Percentiles rank a stretch among this genome's conserved stretches.
Evolutionary conservation across 1,140 invertebrate genomes (phyloP).

Genomic region (Lucilia sericata): DNA sequence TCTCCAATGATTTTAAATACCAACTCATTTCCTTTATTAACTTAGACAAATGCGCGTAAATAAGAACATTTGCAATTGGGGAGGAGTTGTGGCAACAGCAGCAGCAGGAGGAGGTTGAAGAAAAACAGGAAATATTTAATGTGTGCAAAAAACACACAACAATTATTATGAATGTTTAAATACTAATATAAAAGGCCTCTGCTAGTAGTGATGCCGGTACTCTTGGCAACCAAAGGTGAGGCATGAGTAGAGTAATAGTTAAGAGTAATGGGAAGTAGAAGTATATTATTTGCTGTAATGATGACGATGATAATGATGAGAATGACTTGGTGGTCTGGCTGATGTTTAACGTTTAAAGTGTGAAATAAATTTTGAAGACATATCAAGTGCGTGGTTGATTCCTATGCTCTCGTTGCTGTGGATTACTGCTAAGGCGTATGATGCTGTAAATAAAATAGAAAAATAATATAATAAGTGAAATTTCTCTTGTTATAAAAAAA

Average conservation of each 20-base stretch:
- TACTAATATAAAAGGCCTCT: too few species aligned
- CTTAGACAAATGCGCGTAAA: background rate
- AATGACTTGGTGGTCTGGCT: background rate
- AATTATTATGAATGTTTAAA: too few species aligned
- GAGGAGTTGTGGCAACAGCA: too few species aligned
- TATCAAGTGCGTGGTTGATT: background rate
- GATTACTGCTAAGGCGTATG: background rate
- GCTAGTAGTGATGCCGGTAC: too few species aligned
- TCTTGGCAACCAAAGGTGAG: too few species aligned
- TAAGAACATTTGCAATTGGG: background rate
- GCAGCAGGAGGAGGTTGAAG: too few species aligned
- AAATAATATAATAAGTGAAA: background rate
- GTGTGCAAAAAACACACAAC: background rate
- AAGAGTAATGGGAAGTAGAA: too few species aligned
- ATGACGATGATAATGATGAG: background rate
- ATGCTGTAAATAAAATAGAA: background rate
- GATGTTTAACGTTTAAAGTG: slow-evolving; percentile 1
- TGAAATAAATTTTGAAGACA: slow-evolving; percentile 11
- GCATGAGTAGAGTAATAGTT: too few species aligned
- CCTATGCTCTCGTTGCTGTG: too few species aligned
- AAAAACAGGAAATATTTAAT: background rate
- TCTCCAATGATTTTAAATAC: background rate
- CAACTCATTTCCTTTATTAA: slow-evolving; percentile 24
- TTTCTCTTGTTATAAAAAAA: background rate
- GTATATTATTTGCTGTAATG: background rate